Evolutionary conservation across 2,888 invertebrate species (phyloP).

Genomic region (Protodeltote pygarga): DNA sequence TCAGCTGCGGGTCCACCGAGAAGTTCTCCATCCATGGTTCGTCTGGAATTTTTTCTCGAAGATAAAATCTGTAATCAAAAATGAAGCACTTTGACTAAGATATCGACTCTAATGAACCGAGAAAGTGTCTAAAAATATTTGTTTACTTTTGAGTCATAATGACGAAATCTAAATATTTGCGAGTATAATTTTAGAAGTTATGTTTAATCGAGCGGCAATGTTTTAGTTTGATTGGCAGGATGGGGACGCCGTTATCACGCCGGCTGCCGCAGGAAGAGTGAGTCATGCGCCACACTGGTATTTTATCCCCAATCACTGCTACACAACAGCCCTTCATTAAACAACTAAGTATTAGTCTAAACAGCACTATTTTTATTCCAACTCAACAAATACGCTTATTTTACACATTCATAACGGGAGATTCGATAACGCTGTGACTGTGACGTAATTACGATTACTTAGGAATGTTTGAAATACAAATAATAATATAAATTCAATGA

Average conservation of each 20-base stretch:
- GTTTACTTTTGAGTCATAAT: slow-evolving; percentile 77
- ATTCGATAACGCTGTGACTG: slow-evolving; percentile 28
- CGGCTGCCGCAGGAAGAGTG: slow-evolving; percentile 81
- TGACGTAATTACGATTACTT: slow-evolving; percentile 24
- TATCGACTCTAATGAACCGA: slow-evolving; percentile 11
- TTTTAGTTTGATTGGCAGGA: slow-evolving; percentile 82
- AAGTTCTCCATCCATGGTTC: slow-evolving; percentile 95
- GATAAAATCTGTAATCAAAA: slow-evolving; percentile 90
- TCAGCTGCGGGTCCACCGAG: slow-evolving; percentile 95
- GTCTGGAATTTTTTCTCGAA: slow-evolving; percentile 94
- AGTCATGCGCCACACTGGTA: slow-evolving; percentile 69
- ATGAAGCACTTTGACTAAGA: slow-evolving; percentile 16
- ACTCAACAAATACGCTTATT: slow-evolving; percentile 29
- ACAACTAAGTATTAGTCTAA: slow-evolving; percentile 54
- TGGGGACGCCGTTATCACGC: slow-evolving; percentile 79
- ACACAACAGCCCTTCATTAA: slow-evolving; percentile 65
- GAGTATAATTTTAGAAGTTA: slow-evolving; percentile 64
- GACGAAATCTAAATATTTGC: slow-evolving; percentile 65
- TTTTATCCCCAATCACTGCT: slow-evolving; percentile 77
- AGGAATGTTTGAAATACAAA: slow-evolving; percentile 12
- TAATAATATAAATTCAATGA: slow-evolving; percentile 16
- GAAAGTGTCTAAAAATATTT: slow-evolving; percentile 53
- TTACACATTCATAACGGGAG: slow-evolving; percentile 19
- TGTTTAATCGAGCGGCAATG: slow-evolving; percentile 68
- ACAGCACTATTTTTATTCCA: slow-evolving; percentile 46